Evolutionary conservation across 2,797 vertebrate species (phyloP), one percentile per base, ranked within the genome.

Genomic region (Meda fulgida): DNA sequence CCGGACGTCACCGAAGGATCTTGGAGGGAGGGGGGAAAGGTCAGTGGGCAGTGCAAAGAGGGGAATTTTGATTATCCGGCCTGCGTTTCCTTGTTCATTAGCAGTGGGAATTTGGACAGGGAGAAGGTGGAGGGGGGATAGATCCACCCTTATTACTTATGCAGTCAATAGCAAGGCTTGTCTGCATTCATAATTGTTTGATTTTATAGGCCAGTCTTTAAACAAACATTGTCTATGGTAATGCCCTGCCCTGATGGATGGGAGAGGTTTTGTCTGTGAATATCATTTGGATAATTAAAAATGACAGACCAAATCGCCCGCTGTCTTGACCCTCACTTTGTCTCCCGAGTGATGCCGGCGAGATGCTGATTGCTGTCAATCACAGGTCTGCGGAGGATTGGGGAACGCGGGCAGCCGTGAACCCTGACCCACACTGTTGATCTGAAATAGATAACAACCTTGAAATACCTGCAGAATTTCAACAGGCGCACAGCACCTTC

Each of bases 221-320:
- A 97, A 97, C 97, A 98, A 98, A 98, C 96, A 97, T 96, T 93
- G 96, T 96, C 96, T 96, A 97, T 98, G 97, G 96, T 97, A 97
- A 98, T 98, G 95, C 71, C 93, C 93, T 95, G 96, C 96, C 96
- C 97, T 96, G 96, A 97, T 97, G 96, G 96, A 96, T 96, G 96
- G 95, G 95, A 95, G 96, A 97, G 96, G 95, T 97, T 96, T 96
- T 96, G 95, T 95, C 95, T 96, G 96, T 97, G 97, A 98, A 99
- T 98, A 98, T 97, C 95, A 97, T 98, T 98, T 98, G 97, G 97
- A 98, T 98, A 98, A 99, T 99, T 98, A 98, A 97, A 98, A 98
- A 97, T 96, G 97, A 98, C 97, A 97, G 97, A 96, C 96, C 96
- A 97, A 97, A 96, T 96, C 95, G 95, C 96, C 96, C 95, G 95